Base-by-base conservation (phyloP, 2,797 vertebrate genomes). In the Anguilla obscura region DNA sequence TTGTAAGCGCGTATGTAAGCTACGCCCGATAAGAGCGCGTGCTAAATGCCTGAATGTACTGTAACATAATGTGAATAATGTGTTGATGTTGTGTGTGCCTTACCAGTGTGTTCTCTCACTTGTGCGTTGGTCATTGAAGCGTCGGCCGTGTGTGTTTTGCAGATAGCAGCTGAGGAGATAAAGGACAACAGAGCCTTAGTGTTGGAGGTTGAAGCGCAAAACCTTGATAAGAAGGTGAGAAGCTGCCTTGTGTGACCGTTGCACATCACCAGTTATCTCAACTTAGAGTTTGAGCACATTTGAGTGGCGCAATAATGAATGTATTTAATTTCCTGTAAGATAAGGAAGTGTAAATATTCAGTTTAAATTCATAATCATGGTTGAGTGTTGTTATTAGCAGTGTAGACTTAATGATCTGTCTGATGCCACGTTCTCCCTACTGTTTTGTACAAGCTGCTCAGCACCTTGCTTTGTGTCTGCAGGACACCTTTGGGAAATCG, bases 401-500 rank as follows among this genome's bases (percentile, higher is more conserved):
- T 45, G 33, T 45, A 50, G 66, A 21, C 18, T 66, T 83, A 36
- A 87, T 27, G 79, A 24, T 84, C 4, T 14, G 10, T 30, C 18
- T 10, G 82, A 12, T 84, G 16, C 48, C 2, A 7, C 5, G 7
- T 14, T 4, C 52, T 84, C 27, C 14, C 24, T 63, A 56, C 76
- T 10, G 50, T 52, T 36, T 18, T 45, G 14, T 40, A 16, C 6
- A 36, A 6, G 33, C 2, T 16, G 14, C 14, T 40, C 36, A 79
- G 16, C 45, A 12, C 58, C 21, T 80, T 45, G 18, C 27, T 84
- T 27, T 63, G 21, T 87, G 56, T 90, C 74, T 86, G 52, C 90
- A 99, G 98, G 98, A 99, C 91, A 94, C 97, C n/a, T 96, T 99
- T 91, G 98, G 98, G 84, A 99, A 99, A 93, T 99, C 96, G 0